Conservation (phyloP, 1,140 invertebrate species). For the Condylostylus longicornis region DNA sequence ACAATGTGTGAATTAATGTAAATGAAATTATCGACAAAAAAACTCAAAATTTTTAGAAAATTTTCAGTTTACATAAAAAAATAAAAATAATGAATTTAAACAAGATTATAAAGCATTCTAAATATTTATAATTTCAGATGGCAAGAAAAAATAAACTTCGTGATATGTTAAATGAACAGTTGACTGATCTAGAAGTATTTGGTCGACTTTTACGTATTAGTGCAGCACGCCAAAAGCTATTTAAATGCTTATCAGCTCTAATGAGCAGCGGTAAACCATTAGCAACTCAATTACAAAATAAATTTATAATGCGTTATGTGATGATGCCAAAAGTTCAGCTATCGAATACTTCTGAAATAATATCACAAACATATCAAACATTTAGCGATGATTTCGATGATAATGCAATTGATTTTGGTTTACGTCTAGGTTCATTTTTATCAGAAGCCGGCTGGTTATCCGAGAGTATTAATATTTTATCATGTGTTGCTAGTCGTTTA, state of each 20-base stretch:
- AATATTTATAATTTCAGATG: conserved; percentile 37
- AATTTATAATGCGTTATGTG: conserved; percentile 6
- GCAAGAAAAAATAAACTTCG: conserved; percentile 40
- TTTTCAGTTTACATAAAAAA: too few relatives aligned
- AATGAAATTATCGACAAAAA: too few relatives aligned
- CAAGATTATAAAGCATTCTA: background rate
- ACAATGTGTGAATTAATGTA: too few relatives aligned
- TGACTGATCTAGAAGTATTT: conserved; percentile 57
- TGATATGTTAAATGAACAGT: conserved; percentile 46
- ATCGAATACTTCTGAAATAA: conserved; percentile 1
- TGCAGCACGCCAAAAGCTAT: conserved; percentile 46
- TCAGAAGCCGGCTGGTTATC: conserved; percentile 73
- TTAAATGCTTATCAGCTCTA: conserved; percentile 49
- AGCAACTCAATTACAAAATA: conserved; percentile 7
- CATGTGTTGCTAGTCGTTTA: conserved; percentile 45
- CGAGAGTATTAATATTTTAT: conserved; percentile 53
- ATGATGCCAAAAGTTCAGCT: background rate
- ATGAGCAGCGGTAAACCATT: conserved; percentile 19
- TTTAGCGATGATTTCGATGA: conserved; percentile 6
- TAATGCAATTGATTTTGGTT: conserved; percentile 37
- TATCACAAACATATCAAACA: conserved; percentile 1
- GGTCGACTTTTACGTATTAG: conserved; percentile 53
- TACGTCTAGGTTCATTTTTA: conserved; percentile 57
- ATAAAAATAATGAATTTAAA: background rate
- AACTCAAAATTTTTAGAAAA: too few relatives aligned